phyloP scores from a whole-genome alignment of 2,888 invertebrate species.

The Gandaritis pyraliata region DNA sequence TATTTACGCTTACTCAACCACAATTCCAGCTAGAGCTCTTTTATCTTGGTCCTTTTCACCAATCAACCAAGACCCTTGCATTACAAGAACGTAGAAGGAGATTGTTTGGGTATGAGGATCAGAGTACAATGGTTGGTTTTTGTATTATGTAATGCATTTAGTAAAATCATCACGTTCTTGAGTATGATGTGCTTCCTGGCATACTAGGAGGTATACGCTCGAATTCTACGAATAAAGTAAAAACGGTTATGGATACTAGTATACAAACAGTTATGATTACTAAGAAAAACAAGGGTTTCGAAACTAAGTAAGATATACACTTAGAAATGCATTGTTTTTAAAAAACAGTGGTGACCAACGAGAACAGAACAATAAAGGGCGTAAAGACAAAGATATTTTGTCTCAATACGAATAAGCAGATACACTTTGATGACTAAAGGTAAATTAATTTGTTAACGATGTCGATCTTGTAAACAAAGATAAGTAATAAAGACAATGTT shows the following conservation, averaged over 20 bases:
- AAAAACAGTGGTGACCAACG: too few relatives aligned
- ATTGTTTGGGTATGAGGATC: conserved; percentile 18
- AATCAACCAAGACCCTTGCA: conserved; percentile 32
- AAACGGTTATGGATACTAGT: conserved; percentile 5
- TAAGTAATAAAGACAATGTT: too few relatives aligned
- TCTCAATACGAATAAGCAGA: too few relatives aligned
- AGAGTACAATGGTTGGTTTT: conserved; percentile 28
- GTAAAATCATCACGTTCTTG: conserved; percentile 48
- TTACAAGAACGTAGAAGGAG: conserved; percentile 13
- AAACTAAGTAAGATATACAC: too few relatives aligned
- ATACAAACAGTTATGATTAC: background rate
- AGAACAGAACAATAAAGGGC: too few relatives aligned
- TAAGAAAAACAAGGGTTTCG: background rate
- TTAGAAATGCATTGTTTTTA: background rate
- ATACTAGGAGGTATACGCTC: conserved; percentile 21
- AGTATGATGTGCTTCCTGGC: conserved; percentile 47
- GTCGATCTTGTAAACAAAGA: too few relatives aligned
- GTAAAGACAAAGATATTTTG: too few relatives aligned
- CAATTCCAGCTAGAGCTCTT: conserved; percentile 28
- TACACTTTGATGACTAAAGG: too few relatives aligned
- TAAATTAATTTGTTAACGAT: too few relatives aligned
- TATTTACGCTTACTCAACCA: conserved; percentile 33
- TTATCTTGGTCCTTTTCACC: conserved; percentile 10
- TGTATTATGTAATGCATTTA: conserved; percentile 46
- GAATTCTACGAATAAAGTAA: conserved; percentile 5